Conservation (phyloP, 2,888 invertebrate genomes). For the Trichopria drosophilae region DNA sequence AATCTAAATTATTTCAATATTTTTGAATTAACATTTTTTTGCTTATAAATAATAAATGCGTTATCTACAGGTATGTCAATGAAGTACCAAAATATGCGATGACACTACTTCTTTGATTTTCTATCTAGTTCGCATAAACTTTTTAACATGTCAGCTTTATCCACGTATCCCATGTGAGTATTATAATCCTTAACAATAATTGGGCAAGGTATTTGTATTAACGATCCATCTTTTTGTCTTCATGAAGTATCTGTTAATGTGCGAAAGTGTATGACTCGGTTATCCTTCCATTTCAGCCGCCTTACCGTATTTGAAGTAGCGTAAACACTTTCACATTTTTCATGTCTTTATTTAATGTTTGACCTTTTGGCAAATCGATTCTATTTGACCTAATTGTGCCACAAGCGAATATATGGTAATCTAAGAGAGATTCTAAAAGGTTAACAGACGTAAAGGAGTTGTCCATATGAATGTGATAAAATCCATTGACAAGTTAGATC, state of each 20-base stretch:
- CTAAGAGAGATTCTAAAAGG: conserved; percentile 37
- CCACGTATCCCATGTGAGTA: conserved; percentile 37
- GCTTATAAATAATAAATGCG: conserved; percentile 18
- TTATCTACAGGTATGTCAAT: conserved; percentile 8
- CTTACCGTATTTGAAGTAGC: conserved; percentile 32
- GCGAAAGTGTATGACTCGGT: conserved; percentile 34
- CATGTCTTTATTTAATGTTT: conserved; percentile 37
- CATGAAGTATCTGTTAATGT: conserved; percentile 33
- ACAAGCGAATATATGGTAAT: conserved; percentile 40
- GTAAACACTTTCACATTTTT: conserved; percentile 37
- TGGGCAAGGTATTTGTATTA: conserved; percentile 38
- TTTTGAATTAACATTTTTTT: too few species aligned
- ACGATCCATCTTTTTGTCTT: conserved; percentile 38
- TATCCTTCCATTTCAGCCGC: conserved; percentile 43
- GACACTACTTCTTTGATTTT: conserved; percentile 48
- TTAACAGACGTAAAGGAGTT: conserved; percentile 39
- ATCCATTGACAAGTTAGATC: conserved; percentile 36
- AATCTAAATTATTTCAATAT: too few species aligned
- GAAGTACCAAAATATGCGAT: conserved; percentile 38
- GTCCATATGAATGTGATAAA: conserved; percentile 33
- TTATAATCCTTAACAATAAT: conserved; percentile 41
- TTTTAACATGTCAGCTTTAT: conserved; percentile 37
- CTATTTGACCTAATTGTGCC: conserved; percentile 42
- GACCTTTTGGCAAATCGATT: conserved; percentile 41
- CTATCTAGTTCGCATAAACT: conserved; percentile 37